Evolutionary conservation across 1,140 invertebrate genomes (phyloP).

Genomic region (Orchesella cincta): DNA sequence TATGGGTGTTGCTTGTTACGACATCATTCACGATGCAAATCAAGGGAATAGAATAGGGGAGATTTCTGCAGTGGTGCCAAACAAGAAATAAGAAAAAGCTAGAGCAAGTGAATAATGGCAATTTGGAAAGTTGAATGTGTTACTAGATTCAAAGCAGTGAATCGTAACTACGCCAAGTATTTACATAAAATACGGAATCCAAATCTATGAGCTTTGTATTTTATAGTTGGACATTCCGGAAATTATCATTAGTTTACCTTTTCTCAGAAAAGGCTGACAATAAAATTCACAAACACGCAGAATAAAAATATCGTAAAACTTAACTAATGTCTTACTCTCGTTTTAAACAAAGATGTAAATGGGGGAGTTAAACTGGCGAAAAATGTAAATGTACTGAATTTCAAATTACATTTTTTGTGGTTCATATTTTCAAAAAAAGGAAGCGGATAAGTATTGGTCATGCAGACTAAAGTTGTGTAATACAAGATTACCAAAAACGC

Average conservation of each 20-base stretch:
- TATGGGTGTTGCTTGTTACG: background rate
- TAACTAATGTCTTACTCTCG: background rate
- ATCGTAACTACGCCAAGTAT: background rate
- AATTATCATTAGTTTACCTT: background rate
- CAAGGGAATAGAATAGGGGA: background rate
- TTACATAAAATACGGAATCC: constrained; percentile 1
- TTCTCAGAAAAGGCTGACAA: background rate
- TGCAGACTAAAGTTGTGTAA: no score
- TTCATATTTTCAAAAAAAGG: no score
- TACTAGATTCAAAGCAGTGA: background rate
- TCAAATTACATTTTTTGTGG: no score
- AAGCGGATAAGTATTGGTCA: no score
- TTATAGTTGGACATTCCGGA: background rate
- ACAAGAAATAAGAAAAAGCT: background rate
- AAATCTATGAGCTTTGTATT: background rate
- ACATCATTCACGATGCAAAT: background rate
- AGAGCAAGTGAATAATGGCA: background rate
- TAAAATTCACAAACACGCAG: background rate
- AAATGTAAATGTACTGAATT: no score
- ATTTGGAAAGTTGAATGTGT: constrained; percentile 6
- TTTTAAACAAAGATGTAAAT: no score
- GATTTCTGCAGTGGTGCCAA: background rate
- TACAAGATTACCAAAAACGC: no score
- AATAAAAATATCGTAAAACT: background rate
- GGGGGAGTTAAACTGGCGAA: no score